phyloP scores from a whole-genome alignment of 2,888 invertebrate genomes.

The Sphecodes monilicornis region DNA sequence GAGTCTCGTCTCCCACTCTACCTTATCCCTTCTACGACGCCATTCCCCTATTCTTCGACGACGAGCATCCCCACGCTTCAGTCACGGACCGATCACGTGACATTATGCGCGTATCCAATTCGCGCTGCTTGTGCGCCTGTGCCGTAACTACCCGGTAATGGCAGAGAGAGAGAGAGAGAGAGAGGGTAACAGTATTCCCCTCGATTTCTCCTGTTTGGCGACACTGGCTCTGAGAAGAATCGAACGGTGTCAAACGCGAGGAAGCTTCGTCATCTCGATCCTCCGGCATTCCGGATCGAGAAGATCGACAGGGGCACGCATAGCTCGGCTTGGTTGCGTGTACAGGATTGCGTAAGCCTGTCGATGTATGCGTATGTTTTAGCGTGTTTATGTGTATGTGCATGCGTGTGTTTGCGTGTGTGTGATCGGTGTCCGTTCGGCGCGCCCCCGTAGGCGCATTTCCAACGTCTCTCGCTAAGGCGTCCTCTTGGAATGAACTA shows the following conservation, averaged over 20 bases:
- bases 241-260: not conserved
- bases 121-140: no score
- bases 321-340: slow-evolving; percentile 31
- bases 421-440: slow-evolving; percentile 40
- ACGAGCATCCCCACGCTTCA: no score
- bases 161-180: no score
- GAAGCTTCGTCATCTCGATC: slow-evolving; percentile 13
- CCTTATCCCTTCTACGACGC: no score
- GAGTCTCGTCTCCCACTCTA: no score
- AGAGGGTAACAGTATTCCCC: no score
- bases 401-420: slow-evolving; percentile 17
- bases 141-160: no score
- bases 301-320: slow-evolving; percentile 26
- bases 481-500: slow-evolving; percentile 71
- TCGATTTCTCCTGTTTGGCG: no score
- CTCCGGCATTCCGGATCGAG: slow-evolving; percentile 16
- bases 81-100: no score
- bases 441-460: slow-evolving; percentile 42
- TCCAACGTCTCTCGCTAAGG: slow-evolving; percentile 75
- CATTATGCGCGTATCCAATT: no score
- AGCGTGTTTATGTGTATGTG: slow-evolving; percentile 2
- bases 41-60: no score
- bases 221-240: not conserved
- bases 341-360: slow-evolving; percentile 7
- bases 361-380: slow-evolving; percentile 5